A percentile compares a stretch with the other conserved stretches of the same genome.
phyloP scores from a whole-genome alignment of 2,888 invertebrate genomes.

The Drosophila conformis region DNA sequence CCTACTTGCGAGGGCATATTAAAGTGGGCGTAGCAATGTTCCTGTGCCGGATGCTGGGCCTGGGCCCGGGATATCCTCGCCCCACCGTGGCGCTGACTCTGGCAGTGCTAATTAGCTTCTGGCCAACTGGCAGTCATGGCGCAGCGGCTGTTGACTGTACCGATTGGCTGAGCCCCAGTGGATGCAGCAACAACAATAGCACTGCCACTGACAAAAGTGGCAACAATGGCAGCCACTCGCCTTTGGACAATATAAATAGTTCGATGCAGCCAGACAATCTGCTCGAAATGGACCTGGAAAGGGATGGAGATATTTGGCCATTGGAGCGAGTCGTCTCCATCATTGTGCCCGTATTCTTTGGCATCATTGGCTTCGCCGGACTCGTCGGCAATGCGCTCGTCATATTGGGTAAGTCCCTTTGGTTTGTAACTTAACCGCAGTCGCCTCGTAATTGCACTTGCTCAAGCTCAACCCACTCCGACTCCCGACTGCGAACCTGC shows the following conservation, averaged over 20 bases:
- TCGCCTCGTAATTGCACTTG: constrained; percentile 5
- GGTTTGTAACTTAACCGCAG: background rate
- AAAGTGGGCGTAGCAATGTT: constrained; percentile 45
- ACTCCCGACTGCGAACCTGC: background rate
- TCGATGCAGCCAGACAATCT: constrained; percentile 73
- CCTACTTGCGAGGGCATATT: constrained; percentile 30
- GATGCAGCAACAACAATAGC: constrained; percentile 57
- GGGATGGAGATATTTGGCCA: constrained; percentile 85
- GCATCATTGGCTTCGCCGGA: constrained; percentile 94
- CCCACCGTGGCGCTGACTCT: constrained; percentile 46
- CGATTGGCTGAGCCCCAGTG: constrained; percentile 63
- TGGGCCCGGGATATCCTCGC: constrained; percentile 13
- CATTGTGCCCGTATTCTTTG: constrained; percentile 93
- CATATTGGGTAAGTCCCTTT: constrained; percentile 87
- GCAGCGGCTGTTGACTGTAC: constrained; percentile 47
- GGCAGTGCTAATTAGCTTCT: constrained; percentile 53
- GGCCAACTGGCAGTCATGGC: constrained; percentile 31
- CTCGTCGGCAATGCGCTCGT: constrained; percentile 95
- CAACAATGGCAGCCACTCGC: constrained; percentile 33
- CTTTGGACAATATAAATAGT: constrained; percentile 41
- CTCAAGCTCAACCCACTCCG: background rate
- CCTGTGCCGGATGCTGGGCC: constrained; percentile 17
- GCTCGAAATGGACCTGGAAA: constrained; percentile 83
- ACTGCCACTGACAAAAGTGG: constrained; percentile 20
- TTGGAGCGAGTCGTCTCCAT: constrained; percentile 89